Evolutionary conservation across 2,888 invertebrate species (phyloP).

Genomic region (Chymomyza procnemis): DNA sequence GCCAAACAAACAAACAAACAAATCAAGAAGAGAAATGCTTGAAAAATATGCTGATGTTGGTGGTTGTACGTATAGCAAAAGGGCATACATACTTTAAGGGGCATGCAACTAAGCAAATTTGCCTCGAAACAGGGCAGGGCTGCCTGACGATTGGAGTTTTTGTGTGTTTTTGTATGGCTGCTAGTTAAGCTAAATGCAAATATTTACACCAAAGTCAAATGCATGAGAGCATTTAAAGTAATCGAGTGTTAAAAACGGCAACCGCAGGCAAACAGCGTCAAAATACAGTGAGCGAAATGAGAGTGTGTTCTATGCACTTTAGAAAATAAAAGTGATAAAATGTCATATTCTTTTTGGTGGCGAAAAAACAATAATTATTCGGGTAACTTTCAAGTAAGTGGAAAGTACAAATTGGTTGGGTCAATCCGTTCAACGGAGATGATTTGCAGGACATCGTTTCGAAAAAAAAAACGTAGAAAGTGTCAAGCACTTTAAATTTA

Average conservation of each 20-base stretch:
- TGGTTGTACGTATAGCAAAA: background rate
- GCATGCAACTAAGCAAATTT: conserved; percentile 48
- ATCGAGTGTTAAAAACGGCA: conserved; percentile 70
- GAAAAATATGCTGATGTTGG: conserved; percentile 58
- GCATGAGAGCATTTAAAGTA: conserved; percentile 63
- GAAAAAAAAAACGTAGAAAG: too few relatives aligned
- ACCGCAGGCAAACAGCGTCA: conserved; percentile 60
- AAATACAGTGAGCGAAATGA: background rate
- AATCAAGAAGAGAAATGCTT: conserved; percentile 19
- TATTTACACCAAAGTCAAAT: conserved; percentile 70
- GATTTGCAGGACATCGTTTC: too few relatives aligned
- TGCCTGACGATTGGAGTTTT: conserved; percentile 2
- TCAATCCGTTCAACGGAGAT: too few relatives aligned
- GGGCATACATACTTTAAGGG: conserved; percentile 7
- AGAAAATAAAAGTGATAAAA: too few relatives aligned
- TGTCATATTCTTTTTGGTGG: too few relatives aligned
- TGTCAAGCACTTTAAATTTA: too few relatives aligned
- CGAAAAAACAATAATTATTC: too few relatives aligned
- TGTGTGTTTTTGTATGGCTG: conserved; percentile 14
- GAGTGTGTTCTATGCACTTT: too few relatives aligned
- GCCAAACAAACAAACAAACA: conserved; percentile 49
- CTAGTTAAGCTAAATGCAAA: conserved; percentile 70
- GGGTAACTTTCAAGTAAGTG: too few relatives aligned
- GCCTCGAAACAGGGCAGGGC: conserved; percentile 1
- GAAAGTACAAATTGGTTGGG: too few relatives aligned